Evolutionary conservation across 2,113 vertebrate genomes (phyloP).

Genomic region (Carollia perspicillata): DNA sequence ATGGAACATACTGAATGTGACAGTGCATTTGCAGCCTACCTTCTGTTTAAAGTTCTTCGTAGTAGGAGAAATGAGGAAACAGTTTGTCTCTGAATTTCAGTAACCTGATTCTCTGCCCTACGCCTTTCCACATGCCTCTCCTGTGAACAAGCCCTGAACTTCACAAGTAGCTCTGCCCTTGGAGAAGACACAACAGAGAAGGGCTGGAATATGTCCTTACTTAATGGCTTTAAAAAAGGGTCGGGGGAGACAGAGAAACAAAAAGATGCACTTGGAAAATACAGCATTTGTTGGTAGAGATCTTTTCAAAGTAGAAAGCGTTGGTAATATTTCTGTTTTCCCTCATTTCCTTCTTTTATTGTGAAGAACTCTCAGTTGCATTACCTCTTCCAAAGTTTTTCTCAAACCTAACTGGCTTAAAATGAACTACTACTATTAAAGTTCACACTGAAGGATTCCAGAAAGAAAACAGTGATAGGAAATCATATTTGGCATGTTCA

Average conservation of each 20-base stretch:
- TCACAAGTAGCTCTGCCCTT: neutral
- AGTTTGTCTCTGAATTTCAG: neutral
- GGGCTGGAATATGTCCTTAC: neutral
- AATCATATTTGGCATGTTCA: neutral
- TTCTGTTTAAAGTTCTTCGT: slow-evolving; percentile 12
- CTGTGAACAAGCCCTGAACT: neutral
- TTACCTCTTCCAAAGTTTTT: neutral
- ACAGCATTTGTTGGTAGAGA: neutral
- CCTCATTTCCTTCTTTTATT: neutral
- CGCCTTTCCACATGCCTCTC: neutral
- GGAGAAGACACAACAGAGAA: neutral
- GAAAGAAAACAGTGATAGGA: neutral
- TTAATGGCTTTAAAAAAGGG: neutral
- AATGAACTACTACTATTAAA: neutral
- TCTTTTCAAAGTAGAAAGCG: neutral
- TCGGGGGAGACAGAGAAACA: neutral
- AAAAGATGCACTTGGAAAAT: neutral
- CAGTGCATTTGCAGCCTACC: neutral
- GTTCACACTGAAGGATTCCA: neutral
- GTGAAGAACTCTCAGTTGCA: neutral
- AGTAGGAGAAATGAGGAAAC: neutral
- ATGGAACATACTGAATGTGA: neutral
- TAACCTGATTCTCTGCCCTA: neutral
- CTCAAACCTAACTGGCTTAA: neutral
- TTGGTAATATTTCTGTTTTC: neutral